Conservation (phyloP, 92 coral and sea anemone species). For the Nematostella vectensis region DNA sequence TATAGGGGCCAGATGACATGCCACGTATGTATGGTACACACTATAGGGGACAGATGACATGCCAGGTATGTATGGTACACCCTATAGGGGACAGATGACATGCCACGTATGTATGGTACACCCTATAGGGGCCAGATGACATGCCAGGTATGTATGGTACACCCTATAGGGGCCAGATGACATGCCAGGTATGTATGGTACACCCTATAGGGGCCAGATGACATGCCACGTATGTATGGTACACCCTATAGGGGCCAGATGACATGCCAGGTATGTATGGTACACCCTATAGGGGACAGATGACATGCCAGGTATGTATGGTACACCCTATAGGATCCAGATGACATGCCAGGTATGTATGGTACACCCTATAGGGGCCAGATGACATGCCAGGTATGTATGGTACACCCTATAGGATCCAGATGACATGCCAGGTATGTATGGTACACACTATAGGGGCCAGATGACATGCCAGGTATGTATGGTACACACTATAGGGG, state of each 20-base stretch:
- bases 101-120: no score
- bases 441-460: background rate
- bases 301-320: background rate
- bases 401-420: background rate
- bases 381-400: slow-evolving; percentile 1
- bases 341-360: no score
- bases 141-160: no score
- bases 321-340: background rate
- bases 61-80: no score
- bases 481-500: background rate
- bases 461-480: background rate
- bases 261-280: background rate
- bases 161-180: slow-evolving; percentile 1
- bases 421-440: background rate
- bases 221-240: background rate
- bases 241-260: background rate
- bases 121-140: no score
- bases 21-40: no score
- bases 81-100: no score
- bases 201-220: background rate
- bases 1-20: no score
- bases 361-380: background rate
- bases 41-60: no score
- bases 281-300: background rate
- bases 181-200: background rate